phyloP scores from a whole-genome alignment of 2,113 vertebrate species.

The Lepus americanus region DNA sequence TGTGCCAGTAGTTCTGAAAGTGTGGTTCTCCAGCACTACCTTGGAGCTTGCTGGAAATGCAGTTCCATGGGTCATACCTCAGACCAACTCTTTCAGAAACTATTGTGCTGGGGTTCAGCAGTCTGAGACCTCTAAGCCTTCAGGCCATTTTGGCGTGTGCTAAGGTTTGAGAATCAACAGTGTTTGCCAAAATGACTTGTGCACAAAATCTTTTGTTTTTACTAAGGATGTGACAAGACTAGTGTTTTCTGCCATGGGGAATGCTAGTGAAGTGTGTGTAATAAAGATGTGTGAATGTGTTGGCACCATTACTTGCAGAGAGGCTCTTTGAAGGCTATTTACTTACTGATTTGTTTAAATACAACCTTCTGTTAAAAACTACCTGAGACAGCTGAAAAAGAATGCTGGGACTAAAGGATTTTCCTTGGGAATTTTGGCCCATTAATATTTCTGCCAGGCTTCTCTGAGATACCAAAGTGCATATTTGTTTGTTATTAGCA shows the following conservation, averaged over 20 bases:
- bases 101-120: not conserved
- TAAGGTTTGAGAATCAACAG: not conserved
- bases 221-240: not conserved
- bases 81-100: not conserved
- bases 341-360: conserved; percentile 16
- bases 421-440: not conserved
- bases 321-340: not conserved
- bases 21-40: not conserved
- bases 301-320: not conserved
- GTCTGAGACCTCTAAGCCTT: not conserved
- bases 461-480: not conserved
- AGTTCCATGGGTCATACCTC: not conserved
- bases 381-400: not conserved
- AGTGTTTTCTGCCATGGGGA: not conserved
- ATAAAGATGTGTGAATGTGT: not conserved
- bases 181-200: not conserved
- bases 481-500: not conserved
- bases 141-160: not conserved
- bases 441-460: not conserved
- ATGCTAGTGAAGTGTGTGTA: not conserved
- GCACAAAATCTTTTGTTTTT: not conserved
- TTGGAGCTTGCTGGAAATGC: not conserved
- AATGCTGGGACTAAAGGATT: conserved; percentile 21
- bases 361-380: not conserved
- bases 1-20: not conserved